Evolutionary conservation across 1,140 invertebrate species (phyloP).

Genomic region (Ostrea denselamellosa): DNA sequence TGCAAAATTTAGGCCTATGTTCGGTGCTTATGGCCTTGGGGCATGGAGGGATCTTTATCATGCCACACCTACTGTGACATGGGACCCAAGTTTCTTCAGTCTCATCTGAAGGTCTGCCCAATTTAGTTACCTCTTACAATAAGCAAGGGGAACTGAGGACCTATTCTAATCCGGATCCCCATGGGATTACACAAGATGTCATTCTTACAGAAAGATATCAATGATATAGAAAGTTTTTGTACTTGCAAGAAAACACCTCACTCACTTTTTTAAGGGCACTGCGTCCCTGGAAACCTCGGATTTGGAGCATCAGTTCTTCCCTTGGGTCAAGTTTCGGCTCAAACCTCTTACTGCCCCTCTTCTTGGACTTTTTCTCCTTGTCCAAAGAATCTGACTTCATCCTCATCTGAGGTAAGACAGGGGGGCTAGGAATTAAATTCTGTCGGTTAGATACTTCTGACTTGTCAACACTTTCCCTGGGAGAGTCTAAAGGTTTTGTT

Average conservation of each 20-base stretch:
- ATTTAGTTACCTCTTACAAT: too few relatives aligned
- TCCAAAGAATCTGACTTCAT: constrained; percentile 44
- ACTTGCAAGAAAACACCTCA: neutral
- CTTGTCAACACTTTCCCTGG: constrained; percentile 33
- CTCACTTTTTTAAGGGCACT: constrained; percentile 81
- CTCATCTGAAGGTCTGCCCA: too few relatives aligned
- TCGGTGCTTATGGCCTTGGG: too few relatives aligned
- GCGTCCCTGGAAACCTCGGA: constrained; percentile 85
- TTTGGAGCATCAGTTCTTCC: constrained; percentile 85
- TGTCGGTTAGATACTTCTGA: neutral
- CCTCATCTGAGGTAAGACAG: constrained; percentile 41
- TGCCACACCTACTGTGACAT: too few relatives aligned
- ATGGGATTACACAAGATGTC: too few relatives aligned
- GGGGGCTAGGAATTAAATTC: constrained; percentile 32
- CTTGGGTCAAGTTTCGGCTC: constrained; percentile 81
- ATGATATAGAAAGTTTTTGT: too few relatives aligned
- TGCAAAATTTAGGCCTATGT: too few relatives aligned
- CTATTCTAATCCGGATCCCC: too few relatives aligned
- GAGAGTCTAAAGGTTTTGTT: constrained; percentile 39
- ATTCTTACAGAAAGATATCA: too few relatives aligned
- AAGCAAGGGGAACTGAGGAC: too few relatives aligned
- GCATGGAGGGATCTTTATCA: too few relatives aligned
- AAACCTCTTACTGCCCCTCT: constrained; percentile 64
- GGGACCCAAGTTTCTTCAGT: too few relatives aligned
- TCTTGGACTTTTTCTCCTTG: constrained; percentile 48